These are phyloP conservation scores for Pocillopora damicornis DNA, from an alignment of 64 coral and sea anemone genomes.

Conservation along the genomic window DNA sequence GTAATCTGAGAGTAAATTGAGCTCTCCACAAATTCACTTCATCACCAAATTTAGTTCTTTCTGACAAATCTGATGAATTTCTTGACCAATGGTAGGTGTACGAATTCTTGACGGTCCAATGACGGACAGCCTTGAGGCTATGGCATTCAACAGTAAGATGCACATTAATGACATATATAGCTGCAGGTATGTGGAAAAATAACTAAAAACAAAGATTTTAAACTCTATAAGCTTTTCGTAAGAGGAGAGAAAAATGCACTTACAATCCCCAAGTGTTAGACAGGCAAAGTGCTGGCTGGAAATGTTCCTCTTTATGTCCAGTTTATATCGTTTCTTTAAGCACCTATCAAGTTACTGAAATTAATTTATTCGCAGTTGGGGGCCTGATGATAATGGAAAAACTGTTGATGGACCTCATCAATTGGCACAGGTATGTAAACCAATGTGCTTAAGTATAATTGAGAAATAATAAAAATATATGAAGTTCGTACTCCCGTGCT, in stretches of 20 bases:
- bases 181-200: conserved; percentile 66
- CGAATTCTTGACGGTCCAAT: conserved; percentile 99
- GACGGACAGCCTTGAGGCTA: conserved; percentile 98
- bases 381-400: conserved; percentile 97
- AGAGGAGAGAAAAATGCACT: not conserved
- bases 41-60: too few species aligned
- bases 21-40: too few species aligned
- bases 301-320: too few species aligned
- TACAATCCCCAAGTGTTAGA: not conserved
- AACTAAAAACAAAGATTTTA: not conserved
- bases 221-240: not conserved
- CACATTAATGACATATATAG: conserved; percentile 98
- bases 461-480: not conserved
- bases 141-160: conserved; percentile 96
- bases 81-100: conserved; percentile 49
- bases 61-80: not conserved
- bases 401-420: conserved; percentile 98
- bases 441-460: not conserved
- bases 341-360: too few species aligned
- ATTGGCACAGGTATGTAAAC: conserved; percentile 76
- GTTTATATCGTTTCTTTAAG: too few species aligned
- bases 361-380: conserved; percentile 69
- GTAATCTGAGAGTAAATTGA: too few species aligned
- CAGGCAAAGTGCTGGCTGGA: too few species aligned
- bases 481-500: not conserved